Conservation (phyloP, 2,113 vertebrate species). For the Odontophorus gujanensis region DNA sequence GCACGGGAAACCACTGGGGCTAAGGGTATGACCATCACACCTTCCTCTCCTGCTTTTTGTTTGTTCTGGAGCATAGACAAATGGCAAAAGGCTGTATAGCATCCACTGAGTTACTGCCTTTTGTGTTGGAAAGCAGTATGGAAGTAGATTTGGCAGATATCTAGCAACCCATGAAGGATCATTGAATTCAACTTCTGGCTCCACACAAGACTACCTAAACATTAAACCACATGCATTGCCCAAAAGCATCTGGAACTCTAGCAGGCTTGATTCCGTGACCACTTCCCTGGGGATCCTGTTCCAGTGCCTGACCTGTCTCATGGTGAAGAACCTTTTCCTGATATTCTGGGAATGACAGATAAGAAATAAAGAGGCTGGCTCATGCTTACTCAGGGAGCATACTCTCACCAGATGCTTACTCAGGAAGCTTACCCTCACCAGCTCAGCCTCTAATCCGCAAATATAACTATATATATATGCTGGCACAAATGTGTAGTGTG, state of each 20-base stretch:
- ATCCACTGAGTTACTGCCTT: not conserved
- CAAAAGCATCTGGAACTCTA: not conserved
- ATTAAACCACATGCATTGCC: not conserved
- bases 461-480: fast-evolving
- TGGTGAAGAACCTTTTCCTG: not conserved
- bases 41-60: not conserved
- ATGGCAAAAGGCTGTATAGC: not conserved
- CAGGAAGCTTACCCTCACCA: not conserved
- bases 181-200: not conserved
- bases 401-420: not conserved
- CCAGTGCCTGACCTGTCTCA: not conserved
- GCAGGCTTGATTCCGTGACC: not conserved
- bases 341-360: not conserved
- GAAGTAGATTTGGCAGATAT: not conserved
- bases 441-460: not conserved
- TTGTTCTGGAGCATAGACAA: not conserved
- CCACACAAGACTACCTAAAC: not conserved
- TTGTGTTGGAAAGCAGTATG: not conserved
- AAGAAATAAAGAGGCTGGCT: not conserved
- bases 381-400: not conserved
- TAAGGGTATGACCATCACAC: not conserved
- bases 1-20: slow-evolving; percentile 35
- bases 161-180: not conserved
- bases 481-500: not conserved
- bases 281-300: not conserved